Base-by-base conservation (phyloP, 2,113 vertebrate species). In the Glaucomys volans region DNA sequence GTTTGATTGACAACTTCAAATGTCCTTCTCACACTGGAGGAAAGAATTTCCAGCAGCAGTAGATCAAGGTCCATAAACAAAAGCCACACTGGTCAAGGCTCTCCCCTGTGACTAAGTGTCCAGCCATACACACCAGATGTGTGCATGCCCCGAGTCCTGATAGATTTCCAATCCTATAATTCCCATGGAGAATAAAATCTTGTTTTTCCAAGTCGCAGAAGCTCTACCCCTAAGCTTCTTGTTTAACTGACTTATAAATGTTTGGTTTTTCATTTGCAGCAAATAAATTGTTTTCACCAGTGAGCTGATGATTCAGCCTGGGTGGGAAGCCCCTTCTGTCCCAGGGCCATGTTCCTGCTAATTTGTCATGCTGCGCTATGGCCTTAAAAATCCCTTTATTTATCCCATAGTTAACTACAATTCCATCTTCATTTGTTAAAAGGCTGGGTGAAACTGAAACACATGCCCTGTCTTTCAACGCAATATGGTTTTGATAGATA, bases 261-360 rank as follows among this genome's bases (percentile, higher is more conserved):
- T 92, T 97, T 97, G 28, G 44, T 67, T 40, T 64, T 84, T 89
- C 85, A 81, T 86, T 95, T 91, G 72, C 12, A 42, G 84, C 84
- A 95, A 92, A 24, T 97, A 47, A 94, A 95, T 93, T 81, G 50
- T 93, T 98, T n/a, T 97, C 85, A 92, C 44, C 57, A 95, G 96
- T 89, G 71, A 95, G 86, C 91, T 93, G 80, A 87, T 44, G 42
- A 96, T 95, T 66, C 95, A 85, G 66, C 64, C 67, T 88, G 81
- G 92, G 83, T 94, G 92, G 97, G 84, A 96, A 96, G 47, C 69
- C 85, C 66, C 79, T 79, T 62, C 80, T 64, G 57, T 96, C 64
- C 67, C 40, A 75, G 72, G 42, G 87, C 57, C 80, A 44, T 95
- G 69, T 88, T 76, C 84, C 52, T 93, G 47, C 42, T 97, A 95